Conservation (phyloP, 1,140 invertebrate species). For the Hydropsyche tenuis region DNA sequence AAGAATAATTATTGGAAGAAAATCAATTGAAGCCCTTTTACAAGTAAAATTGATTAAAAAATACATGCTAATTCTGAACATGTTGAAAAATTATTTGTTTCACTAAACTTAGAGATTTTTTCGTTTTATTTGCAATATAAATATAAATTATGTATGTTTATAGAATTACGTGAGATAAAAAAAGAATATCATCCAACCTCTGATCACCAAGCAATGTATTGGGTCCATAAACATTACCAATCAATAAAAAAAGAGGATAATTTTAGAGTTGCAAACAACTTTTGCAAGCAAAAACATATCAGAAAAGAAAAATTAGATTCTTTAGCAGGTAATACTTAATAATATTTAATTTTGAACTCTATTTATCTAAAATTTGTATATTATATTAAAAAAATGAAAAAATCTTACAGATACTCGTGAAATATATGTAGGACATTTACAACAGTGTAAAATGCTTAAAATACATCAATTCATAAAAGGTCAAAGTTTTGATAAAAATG, state of each 20-base stretch:
- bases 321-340: slow-evolving; percentile 55
- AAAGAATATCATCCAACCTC: slow-evolving; percentile 60
- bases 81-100: neutral
- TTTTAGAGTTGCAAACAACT: slow-evolving; percentile 49
- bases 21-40: no score
- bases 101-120: neutral
- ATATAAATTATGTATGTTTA: slow-evolving; percentile 29
- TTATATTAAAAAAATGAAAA: no score
- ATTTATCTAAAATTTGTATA: neutral
- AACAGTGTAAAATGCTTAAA: slow-evolving; percentile 56
- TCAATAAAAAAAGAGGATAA: slow-evolving; percentile 46
- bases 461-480: slow-evolving; percentile 49
- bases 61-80: no score
- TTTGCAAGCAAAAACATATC: slow-evolving; percentile 55
- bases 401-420: slow-evolving; percentile 58
- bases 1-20: no score
- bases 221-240: slow-evolving; percentile 62
- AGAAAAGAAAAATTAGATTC: slow-evolving; percentile 57
- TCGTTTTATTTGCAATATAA: slow-evolving; percentile 16
- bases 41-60: no score
- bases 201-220: slow-evolving; percentile 64
- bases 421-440: slow-evolving; percentile 56
- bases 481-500: slow-evolving; percentile 48
- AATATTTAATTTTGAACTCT: neutral
- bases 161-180: slow-evolving; percentile 60